Evolutionary conservation across 2,888 invertebrate species (phyloP).

Genomic region (Heliconius aoede): DNA sequence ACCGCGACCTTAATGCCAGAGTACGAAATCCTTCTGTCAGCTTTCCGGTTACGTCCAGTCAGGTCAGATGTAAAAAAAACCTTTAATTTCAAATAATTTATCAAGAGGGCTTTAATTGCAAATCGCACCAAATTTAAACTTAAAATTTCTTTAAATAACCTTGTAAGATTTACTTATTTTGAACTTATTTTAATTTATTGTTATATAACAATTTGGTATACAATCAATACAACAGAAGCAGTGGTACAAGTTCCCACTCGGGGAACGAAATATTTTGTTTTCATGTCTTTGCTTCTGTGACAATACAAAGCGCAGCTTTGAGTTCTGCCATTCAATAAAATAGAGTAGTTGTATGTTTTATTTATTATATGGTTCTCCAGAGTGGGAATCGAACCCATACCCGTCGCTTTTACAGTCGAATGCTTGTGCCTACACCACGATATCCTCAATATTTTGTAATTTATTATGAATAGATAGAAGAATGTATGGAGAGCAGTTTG

Average conservation of each 20-base stretch:
- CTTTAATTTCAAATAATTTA: neutral
- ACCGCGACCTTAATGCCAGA: constrained; percentile 59
- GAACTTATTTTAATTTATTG: too few species aligned
- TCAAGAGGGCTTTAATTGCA: neutral
- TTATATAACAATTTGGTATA: too few species aligned
- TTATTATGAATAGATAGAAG: constrained; percentile 61
- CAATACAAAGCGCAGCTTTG: too few species aligned
- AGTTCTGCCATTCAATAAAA: too few species aligned
- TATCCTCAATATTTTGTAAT: neutral
- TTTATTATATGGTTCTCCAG: too few species aligned
- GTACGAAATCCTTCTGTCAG: constrained; percentile 58
- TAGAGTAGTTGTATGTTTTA: too few species aligned
- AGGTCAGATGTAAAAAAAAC: constrained; percentile 54
- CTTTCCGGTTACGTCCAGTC: constrained; percentile 65
- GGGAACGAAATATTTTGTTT: too few species aligned
- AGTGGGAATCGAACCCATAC: too few species aligned
- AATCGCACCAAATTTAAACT: neutral
- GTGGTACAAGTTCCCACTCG: too few species aligned
- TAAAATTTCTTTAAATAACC: neutral
- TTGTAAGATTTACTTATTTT: neutral
- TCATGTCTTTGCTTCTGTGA: too few species aligned
- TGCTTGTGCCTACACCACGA: neutral
- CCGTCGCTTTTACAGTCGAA: too few species aligned
- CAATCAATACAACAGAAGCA: too few species aligned
- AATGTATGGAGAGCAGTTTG: constrained; percentile 67